Conservation (phyloP, 2,888 invertebrate species). For the Euproctis similis region DNA sequence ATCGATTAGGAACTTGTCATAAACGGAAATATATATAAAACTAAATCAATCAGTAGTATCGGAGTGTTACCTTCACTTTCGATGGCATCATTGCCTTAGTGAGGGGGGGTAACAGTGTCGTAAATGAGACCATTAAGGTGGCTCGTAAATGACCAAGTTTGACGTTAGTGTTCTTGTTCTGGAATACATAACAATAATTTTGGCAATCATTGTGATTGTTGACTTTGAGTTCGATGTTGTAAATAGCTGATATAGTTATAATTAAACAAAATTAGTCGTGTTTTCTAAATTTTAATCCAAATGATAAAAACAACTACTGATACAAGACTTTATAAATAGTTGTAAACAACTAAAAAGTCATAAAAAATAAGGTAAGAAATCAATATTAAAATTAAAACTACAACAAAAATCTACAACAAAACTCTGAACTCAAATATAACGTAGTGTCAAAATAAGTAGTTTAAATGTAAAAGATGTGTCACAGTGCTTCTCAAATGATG, state of each 20-base stretch:
- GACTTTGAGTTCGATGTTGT: background rate
- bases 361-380: no score
- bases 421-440: no score
- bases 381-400: no score
- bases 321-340: no score
- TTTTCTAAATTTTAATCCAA: no score
- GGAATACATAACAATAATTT: constrained; percentile 2
- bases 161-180: constrained; percentile 15
- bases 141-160: constrained; percentile 36
- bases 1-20: constrained; percentile 17
- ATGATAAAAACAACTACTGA: no score
- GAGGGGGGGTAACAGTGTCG: constrained; percentile 30
- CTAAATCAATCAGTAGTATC: constrained; percentile 42
- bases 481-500: constrained; percentile 10
- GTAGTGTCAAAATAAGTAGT: no score
- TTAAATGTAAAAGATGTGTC: no score
- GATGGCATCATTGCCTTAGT: constrained; percentile 13
- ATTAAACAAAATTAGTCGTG: no score
- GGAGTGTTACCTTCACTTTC: constrained; percentile 30
- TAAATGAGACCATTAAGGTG: constrained; percentile 48
- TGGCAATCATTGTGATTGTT: background rate
- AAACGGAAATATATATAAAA: constrained; percentile 31
- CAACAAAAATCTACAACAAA: no score
- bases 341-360: no score
- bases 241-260: no score